These are phyloP conservation scores for Plebejus melissa DNA, from an alignment of 2,888 invertebrate genomes.

Conservation along the genomic window DNA sequence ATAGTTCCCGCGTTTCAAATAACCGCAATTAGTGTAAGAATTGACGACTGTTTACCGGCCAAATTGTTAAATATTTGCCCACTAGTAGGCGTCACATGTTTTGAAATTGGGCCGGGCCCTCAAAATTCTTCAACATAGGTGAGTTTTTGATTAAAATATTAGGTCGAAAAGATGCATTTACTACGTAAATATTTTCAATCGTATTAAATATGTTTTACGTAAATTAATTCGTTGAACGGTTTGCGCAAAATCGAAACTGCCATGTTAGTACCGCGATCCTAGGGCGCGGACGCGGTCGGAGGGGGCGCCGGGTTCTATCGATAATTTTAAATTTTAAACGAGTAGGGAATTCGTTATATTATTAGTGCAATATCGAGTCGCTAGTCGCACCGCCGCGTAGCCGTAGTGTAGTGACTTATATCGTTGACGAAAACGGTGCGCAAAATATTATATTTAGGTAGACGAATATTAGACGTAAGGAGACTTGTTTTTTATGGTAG, in stretches of 20 bases:
- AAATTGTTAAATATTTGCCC: not conserved
- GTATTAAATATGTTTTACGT: not conserved
- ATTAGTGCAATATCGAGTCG: conserved; percentile 25
- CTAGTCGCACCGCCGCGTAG: conserved; percentile 27
- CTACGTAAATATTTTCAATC: not conserved
- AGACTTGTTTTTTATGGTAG: conserved; percentile 25
- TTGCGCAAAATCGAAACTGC: conserved; percentile 19
- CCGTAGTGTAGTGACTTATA: conserved; percentile 26
- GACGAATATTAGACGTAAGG: conserved; percentile 23
- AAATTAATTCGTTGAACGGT: conserved; percentile 3
- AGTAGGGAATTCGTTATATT: conserved; percentile 24
- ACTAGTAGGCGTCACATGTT: not conserved
- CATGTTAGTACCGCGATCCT: not conserved
- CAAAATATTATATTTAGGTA: conserved; percentile 27
- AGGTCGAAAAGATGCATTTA: conserved; percentile 18
- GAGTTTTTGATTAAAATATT: not conserved
- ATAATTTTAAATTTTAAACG: conserved; percentile 1
- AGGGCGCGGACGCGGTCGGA: not conserved
- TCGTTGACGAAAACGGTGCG: conserved; percentile 27
- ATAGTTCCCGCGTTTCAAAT: not conserved
- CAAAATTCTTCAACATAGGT: not conserved
- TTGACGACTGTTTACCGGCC: not conserved
- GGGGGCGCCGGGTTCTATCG: conserved; percentile 4
- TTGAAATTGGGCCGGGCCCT: not conserved
- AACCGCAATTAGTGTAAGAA: not conserved